These are phyloP conservation scores for Chamaea fasciata DNA, from an alignment of 2,113 vertebrate genomes.

Conservation along the genomic window DNA sequence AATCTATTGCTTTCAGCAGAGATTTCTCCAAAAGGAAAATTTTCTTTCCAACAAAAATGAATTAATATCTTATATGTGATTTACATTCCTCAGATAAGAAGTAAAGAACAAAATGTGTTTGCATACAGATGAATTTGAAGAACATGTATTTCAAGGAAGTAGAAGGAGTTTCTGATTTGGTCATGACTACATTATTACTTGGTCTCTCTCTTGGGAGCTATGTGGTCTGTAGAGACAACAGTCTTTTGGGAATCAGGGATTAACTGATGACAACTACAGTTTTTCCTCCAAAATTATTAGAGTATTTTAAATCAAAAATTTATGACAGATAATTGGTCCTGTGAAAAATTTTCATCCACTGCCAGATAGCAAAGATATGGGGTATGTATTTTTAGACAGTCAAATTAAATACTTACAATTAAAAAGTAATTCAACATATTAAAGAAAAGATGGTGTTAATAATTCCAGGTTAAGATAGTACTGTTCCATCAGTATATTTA, in stretches of 20 bases:
- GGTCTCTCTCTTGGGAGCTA: background rate
- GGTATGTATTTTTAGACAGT: background rate
- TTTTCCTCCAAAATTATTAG: background rate
- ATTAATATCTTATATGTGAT: background rate
- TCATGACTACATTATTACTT: background rate
- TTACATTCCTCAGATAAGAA: background rate
- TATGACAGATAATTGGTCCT: background rate
- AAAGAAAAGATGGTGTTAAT: background rate
- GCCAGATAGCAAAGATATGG: background rate
- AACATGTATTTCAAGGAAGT: accelerated
- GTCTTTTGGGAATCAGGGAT: background rate
- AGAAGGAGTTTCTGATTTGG: background rate
- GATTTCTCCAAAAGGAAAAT: background rate
- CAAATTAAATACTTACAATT: background rate
- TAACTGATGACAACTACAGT: background rate
- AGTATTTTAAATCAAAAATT: background rate
- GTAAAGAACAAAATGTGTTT: background rate
- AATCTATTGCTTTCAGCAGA: background rate
- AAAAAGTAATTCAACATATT: background rate
- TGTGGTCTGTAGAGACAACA: background rate
- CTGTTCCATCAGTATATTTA: background rate
- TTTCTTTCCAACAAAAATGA: background rate
- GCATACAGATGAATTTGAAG: background rate
- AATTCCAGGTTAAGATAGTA: background rate
- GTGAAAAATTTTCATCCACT: background rate